Evolutionary conservation across 1,140 invertebrate species (phyloP), one percentile per base, ranked within the genome.

Genomic region (Scaptomyza montana): DNA sequence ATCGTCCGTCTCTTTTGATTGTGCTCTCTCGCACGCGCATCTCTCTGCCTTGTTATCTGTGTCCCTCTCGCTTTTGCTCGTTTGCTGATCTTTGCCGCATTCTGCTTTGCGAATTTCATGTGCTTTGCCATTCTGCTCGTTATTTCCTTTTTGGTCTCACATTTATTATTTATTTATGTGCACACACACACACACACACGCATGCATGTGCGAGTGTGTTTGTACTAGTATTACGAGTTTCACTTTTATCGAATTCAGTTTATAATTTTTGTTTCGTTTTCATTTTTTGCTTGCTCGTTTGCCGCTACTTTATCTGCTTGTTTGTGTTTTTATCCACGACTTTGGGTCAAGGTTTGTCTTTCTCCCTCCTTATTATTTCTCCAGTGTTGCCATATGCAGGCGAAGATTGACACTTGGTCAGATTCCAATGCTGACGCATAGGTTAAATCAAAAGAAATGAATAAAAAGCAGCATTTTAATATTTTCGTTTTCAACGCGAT

Each of bases 271-370:
- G 21, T 28, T 16, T 54, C 25, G 28, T 49, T 66, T 59, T 55
- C 10, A 13, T 33, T 25, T 33, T 71, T 60, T 60, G 50, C 50
- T 61, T 39, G 47, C 43, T 65, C 9, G 53, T 46, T 61, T 49
- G 49, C 21, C 56, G 25, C 41, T 70, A 51, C 49, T 66, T 71
- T 56, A 57, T 72, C 16, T 60, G 33, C 21, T 47, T 71, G 55
- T 74, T 13, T 69, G 46, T 66, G 63, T 74, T 61, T 65, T 43
- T 73, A 46, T 70, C 66, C 46, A 49, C 66, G 55, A 64, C 75
- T 78, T 84, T 66, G 64, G 78, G 64, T 65, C 67, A 80, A 86
- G 78, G 71, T 66, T 78, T 78, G 54, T 54, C 13, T 21, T 45
- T 16, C 6, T 2, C 3, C 13, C 39, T 41, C 36, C n/a, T 8